phyloP scores from a whole-genome alignment of 2,797 vertebrate species.

The Silurus aristotelis region DNA sequence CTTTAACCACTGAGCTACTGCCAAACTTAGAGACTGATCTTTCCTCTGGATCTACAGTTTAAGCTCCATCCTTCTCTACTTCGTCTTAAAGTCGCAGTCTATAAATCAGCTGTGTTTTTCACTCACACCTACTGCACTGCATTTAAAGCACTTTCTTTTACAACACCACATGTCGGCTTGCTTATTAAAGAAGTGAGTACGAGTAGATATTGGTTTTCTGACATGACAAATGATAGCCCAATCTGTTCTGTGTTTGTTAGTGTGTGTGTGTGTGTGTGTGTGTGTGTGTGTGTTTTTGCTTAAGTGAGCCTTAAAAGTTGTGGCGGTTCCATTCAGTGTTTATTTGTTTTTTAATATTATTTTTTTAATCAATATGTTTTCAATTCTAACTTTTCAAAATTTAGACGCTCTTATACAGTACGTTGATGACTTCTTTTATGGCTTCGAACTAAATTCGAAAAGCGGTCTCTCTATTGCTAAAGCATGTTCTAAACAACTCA shows the following conservation, averaged over 20 bases:
- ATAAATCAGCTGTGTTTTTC: conserved; percentile 20
- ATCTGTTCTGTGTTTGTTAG: conserved; percentile 54
- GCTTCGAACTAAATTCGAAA: background rate
- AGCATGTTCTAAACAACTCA: background rate
- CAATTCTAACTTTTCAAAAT: background rate
- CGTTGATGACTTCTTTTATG: background rate
- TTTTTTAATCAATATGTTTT: background rate
- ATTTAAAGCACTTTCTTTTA: conserved; percentile 13
- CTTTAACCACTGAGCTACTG: no score
- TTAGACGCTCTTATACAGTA: background rate
- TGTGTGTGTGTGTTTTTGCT: background rate
- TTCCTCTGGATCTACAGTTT: background rate
- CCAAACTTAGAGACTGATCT: no score
- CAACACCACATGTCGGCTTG: background rate
- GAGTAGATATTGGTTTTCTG: conserved; percentile 26
- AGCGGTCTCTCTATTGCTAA: background rate
- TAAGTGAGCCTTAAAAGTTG: background rate
- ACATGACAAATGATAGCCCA: conserved; percentile 18
- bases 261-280: conserved; percentile 4
- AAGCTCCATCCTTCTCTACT: background rate
- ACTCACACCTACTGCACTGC: background rate
- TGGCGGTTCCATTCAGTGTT: no score
- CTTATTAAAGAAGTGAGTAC: conserved; percentile 7
- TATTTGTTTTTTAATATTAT: background rate
- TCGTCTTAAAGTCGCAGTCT: conserved; percentile 10